These are phyloP conservation scores for Sylvietta virens DNA, from an alignment of 2,113 vertebrate genomes.

Conservation along the genomic window DNA sequence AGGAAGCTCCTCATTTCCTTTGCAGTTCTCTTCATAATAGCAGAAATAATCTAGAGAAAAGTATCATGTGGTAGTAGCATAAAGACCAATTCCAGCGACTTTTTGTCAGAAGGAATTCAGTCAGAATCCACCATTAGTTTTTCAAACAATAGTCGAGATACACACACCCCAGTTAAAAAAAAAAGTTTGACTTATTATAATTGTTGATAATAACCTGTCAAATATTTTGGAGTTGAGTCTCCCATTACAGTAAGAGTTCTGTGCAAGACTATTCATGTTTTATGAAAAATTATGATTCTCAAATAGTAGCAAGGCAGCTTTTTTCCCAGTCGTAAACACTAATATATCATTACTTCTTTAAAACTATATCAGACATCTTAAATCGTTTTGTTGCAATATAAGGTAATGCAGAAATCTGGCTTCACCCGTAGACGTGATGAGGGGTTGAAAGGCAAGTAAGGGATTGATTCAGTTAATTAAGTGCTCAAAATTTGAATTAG, in stretches of 20 bases:
- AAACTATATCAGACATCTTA: neutral
- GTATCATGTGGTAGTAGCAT: neutral
- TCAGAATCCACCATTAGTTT: neutral
- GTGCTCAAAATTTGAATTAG: neutral
- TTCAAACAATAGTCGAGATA: neutral
- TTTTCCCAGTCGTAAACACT: neutral
- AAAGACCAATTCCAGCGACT: neutral
- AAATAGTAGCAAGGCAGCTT: neutral
- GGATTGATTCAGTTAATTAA: neutral
- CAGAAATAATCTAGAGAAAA: neutral
- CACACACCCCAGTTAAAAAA: neutral
- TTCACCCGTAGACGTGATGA: neutral
- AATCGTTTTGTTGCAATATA: neutral
- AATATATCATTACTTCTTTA: neutral
- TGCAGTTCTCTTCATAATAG: slow-evolving; percentile 9
- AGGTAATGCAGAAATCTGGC: neutral
- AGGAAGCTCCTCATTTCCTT: slow-evolving; percentile 65
- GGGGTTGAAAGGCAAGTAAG: neutral
- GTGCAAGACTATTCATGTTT: neutral
- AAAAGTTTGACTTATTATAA: neutral
- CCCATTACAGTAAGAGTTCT: neutral
- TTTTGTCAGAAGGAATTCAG: neutral
- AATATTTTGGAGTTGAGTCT: neutral
- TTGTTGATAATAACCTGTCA: neutral
- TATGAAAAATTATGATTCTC: neutral